Evolutionary conservation across 2,888 invertebrate species (phyloP), one percentile per base, ranked within the genome.

Genomic region (Alcis repandata): DNA sequence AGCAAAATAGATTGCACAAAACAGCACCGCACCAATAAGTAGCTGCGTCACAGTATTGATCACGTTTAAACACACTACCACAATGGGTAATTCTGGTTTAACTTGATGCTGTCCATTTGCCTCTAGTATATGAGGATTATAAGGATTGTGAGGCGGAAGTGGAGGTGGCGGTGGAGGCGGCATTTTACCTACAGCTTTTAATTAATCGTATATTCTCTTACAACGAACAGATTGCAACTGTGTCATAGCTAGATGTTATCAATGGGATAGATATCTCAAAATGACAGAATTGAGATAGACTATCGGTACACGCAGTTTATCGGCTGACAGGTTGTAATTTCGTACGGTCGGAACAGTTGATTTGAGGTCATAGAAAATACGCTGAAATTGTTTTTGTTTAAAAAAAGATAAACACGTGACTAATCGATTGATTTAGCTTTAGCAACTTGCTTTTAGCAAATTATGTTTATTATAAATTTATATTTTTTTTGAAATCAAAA

Each of bases 41-140:
- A 85, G 61, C 51, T 85, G 82, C 13, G 86, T 85, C 2, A 79
- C 8, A 0, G 77, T 75, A 40, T 77, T 84, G 0, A 74, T 46
- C 0, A 80, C 65, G 56, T 83, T 82, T 72, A 85, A 70, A 1
- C 67, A 49, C 27, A 76, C 59, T n/a, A 76, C 56, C 1, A 79
- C 62, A 13, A 2, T 9, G 7, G 72, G 51, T 8, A 71, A 13
- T 53, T 68, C 63, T 20, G 57, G 61, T 43, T 68, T 68, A 36
- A 9, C 46, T 20, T 49, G 69, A n/a, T 73, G 54, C 38, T 59
- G 57, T 17, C 65, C 67, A 45, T 71, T 71, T 8, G 68, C 67
- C 53, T 78, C 79, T 51, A 78, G 15, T 40, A 53, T 56, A 6
- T 67, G 58, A 1, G 69, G 69, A 8, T 71, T 53, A 19, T 63